A percentile compares a stretch with the other conserved stretches of the same genome.
Conservation (phyloP, 2,113 vertebrate species). For the Colistium nudipinnis region DNA sequence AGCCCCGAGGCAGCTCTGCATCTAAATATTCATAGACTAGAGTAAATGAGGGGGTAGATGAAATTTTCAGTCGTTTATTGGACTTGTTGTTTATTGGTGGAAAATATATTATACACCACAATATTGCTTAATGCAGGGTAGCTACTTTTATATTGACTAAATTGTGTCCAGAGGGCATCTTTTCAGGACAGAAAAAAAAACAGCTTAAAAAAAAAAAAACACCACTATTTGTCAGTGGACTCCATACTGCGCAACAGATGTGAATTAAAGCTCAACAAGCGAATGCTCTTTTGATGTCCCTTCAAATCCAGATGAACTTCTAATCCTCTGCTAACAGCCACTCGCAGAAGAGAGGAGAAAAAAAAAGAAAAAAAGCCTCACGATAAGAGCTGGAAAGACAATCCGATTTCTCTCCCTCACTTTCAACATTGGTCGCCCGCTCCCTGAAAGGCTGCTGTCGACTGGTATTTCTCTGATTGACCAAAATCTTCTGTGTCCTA, state of each 20-base stretch:
- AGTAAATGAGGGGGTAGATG: not conserved
- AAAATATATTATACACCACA: constrained; percentile 14
- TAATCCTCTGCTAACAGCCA: constrained; percentile 31
- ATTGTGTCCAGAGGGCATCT: constrained; percentile 1
- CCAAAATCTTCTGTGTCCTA: not conserved
- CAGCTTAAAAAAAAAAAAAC: constrained; percentile 2
- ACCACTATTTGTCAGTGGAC: not conserved
- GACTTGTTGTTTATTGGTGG: not conserved
- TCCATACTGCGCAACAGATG: constrained; percentile 7
- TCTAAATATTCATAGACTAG: constrained; percentile 21
- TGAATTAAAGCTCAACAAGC: constrained; percentile 28
- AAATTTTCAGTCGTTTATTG: constrained; percentile 1
- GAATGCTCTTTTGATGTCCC: constrained; percentile 56
- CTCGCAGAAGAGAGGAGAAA: not conserved
- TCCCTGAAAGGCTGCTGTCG: constrained; percentile 29
- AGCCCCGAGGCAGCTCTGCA: constrained; percentile 13
- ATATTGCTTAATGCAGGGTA: not conserved
- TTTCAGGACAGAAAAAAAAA: constrained; percentile 9
- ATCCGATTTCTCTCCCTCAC: constrained; percentile 30
- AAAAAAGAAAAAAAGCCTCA: constrained; percentile 5
- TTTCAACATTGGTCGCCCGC: constrained; percentile 26
- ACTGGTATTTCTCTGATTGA: constrained; percentile 22
- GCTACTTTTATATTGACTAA: not conserved
- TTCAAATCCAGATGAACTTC: constrained; percentile 39
- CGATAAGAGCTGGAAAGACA: constrained; percentile 1